phyloP scores from a whole-genome alignment of 1,140 invertebrate species.

The Drosophila lini region DNA sequence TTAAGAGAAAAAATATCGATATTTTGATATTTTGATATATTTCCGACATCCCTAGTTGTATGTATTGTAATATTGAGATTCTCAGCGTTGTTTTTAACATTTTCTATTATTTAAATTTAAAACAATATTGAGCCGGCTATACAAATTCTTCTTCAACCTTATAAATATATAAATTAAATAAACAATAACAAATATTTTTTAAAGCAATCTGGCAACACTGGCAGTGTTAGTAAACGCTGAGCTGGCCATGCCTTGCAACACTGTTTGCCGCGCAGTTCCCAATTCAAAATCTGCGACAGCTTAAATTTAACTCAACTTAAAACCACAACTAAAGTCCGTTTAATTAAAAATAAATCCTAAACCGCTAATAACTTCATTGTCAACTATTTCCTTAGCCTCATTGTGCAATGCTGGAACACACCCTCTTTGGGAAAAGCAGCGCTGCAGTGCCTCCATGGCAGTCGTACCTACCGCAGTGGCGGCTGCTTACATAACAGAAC shows the following conservation, averaged over 20 bases:
- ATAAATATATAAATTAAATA: background rate
- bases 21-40: too few species aligned
- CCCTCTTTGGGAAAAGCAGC: background rate
- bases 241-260: constrained; percentile 20
- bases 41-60: too few species aligned
- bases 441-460: constrained; percentile 4
- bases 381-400: constrained; percentile 4
- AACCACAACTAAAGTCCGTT: background rate
- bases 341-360: background rate
- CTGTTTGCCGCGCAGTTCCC: constrained; percentile 12
- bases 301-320: background rate
- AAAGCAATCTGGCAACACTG: background rate
- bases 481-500: constrained; percentile 68
- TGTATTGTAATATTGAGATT: too few species aligned
- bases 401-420: constrained; percentile 27
- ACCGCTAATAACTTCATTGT: constrained; percentile 29
- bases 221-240: background rate
- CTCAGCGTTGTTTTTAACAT: too few species aligned
- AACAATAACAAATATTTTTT: background rate
- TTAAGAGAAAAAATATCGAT: too few species aligned
- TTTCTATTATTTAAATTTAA: too few species aligned
- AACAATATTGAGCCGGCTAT: too few species aligned
- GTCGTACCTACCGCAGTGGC: constrained; percentile 70
- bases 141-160: too few species aligned
- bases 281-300: constrained; percentile 1